These are phyloP conservation scores for Brotula barbata DNA, from an alignment of 2,797 vertebrate genomes.

Conservation along the genomic window DNA sequence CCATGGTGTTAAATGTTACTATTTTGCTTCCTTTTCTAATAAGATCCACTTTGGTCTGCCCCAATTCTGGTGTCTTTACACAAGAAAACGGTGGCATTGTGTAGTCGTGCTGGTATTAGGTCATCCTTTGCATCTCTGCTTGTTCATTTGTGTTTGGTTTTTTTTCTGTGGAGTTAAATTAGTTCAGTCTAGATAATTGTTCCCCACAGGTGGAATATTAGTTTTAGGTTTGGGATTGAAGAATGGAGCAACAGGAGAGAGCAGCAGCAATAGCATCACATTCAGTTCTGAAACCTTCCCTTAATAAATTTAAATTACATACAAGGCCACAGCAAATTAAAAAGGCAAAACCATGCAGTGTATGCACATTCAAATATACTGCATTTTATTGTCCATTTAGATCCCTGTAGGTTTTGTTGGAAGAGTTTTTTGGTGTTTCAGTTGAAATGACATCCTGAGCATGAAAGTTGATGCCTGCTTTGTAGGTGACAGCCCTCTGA, in stretches of 20 bases:
- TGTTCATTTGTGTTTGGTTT: neutral
- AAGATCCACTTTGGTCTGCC: too few species aligned
- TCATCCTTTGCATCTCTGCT: neutral
- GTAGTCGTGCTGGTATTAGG: neutral
- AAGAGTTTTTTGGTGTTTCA: slow-evolving; percentile 15
- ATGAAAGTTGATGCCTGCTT: slow-evolving; percentile 31
- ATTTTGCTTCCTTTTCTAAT: slow-evolving; percentile 12
- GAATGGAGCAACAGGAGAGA: neutral
- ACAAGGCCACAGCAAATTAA: slow-evolving; percentile 16
- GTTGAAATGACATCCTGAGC: slow-evolving; percentile 14
- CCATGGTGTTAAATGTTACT: too few species aligned
- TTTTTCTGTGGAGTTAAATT: neutral
- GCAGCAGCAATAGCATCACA: too few species aligned
- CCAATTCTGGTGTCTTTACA: neutral
- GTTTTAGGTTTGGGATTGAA: neutral
- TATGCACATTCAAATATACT: too few species aligned
- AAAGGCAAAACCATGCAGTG: slow-evolving; percentile 14
- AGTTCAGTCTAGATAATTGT: neutral
- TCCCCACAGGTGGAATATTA: neutral
- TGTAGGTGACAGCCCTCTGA: slow-evolving; percentile 47
- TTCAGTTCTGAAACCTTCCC: too few species aligned
- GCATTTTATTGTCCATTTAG: too few species aligned
- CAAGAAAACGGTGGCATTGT: neutral
- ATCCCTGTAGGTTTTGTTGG: neutral
- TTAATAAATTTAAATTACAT: too few species aligned